Evolutionary conservation across 2,797 vertebrate genomes (phyloP), one percentile per base, ranked within the genome.

Genomic region (Rhyacichthys aspro): DNA sequence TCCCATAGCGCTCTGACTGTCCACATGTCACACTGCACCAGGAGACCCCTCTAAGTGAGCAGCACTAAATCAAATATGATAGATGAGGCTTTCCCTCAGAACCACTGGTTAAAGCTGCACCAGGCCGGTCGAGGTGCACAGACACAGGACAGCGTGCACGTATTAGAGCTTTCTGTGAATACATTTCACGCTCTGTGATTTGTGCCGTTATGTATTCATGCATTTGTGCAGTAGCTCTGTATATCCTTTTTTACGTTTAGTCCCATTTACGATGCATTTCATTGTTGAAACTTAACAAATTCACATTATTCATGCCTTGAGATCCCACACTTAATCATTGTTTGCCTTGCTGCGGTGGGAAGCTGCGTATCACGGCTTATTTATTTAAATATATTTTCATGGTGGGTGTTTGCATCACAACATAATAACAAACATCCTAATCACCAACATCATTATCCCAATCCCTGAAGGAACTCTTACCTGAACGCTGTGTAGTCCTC

Each of bases 391-490:
- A 16, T 76, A 49, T 61, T 59, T 74, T 46, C 76, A 69, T 49
- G 55, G 58, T 73, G 69, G 58, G 60, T 70, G 72, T 83, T 79
- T 53, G 48, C 56, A 38, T 46, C 54, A 41, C 76, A 66, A 62
- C 75, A 79, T 76, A 73, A 83, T 67, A 79, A 81, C 80, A 85
- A 87, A 82, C 79, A 83, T 84, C 72, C 78, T 86, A 82, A 89
- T 88, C 84, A 91, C 78, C 70, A 59, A 50, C 88, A 87, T 88
- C 87, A 85, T 89, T 88, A 89, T 80, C 76, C 67, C 67, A 70
- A 83, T 81, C 83, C 81, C 85, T 3, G 18, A 64, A 74, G 81
- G 70, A 64, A 70, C 37, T 74, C 55, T 75, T 68, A 87, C 80
- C 82, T 87, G 66, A 68, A 56, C 32, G 36, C 80, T 67, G 74